Evolutionary conservation across 92 coral and sea anemone genomes (phyloP).

Genomic region (Metridium senile): DNA sequence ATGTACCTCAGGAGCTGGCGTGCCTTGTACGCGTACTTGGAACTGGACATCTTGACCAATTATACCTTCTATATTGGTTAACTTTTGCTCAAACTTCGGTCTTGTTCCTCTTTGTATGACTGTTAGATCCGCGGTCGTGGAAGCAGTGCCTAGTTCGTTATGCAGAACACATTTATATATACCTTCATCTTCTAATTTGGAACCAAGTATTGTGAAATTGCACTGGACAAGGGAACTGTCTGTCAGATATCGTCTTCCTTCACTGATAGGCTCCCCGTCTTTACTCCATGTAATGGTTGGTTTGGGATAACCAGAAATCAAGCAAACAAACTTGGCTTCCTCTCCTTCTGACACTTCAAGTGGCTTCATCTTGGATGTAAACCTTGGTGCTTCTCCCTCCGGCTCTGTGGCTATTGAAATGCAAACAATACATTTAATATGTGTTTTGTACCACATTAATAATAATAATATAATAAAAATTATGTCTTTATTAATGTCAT

Average conservation of each 20-base stretch:
- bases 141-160: constrained; percentile 65
- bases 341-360: constrained; percentile 84
- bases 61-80: constrained; percentile 56
- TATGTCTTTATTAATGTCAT: no score
- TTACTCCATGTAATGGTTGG: constrained; percentile 78
- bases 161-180: constrained; percentile 64
- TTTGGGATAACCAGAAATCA: constrained; percentile 76
- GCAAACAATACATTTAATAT: background rate
- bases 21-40: constrained; percentile 75
- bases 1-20: constrained; percentile 66
- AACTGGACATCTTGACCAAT: constrained; percentile 65
- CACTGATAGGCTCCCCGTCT: constrained; percentile 61
- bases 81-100: constrained; percentile 65
- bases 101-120: constrained; percentile 58
- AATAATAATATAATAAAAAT: no score
- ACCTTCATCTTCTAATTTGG: constrained; percentile 69
- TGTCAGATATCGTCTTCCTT: constrained; percentile 33
- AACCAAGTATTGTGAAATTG: constrained; percentile 38
- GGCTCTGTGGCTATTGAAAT: constrained; percentile 53
- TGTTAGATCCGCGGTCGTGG: constrained; percentile 65
- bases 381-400: constrained; percentile 69
- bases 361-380: constrained; percentile 69
- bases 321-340: constrained; percentile 66
- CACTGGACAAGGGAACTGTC: constrained; percentile 54
- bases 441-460: background rate